Evolutionary conservation across 2,113 vertebrate species (phyloP), one percentile per base, ranked within the genome.

Genomic region (Monarcha castaneiventris): DNA sequence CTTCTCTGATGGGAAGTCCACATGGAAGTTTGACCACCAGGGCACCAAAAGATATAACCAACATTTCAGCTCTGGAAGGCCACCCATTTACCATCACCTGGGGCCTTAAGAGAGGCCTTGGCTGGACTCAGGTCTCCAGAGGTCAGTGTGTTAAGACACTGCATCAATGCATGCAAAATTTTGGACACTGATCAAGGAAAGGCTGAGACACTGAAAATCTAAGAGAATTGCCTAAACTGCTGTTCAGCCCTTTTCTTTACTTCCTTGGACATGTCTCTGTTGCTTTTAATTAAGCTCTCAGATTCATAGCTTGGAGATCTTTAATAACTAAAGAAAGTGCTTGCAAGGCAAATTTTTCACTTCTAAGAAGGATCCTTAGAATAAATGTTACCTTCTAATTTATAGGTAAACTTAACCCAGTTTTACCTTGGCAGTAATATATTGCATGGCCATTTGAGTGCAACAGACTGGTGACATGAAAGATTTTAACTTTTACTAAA

Each of bases 271-370:
- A 33, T 91, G 86, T 95, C 73, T 93, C 87, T 93, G 64, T 94
- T 94, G 93, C 86, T 96, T 97, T 98, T 98, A 98, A 97, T 98
- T 98, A 97, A 97, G 90, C 11, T 93, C 95, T 97, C 90, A 96
- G 96, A 97, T 93, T 96, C 88, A 96, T 95, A 94, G 97, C 97
- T 98, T 84, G 90, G 93, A 98, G 94, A 97, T 94, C 95, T 96
- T 97, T 97, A 97, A 98, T 97, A 97, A 97, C 97, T 94, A 94
- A 90, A 91, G 86, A 97, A 97, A 97, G 94, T 97, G 96, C 97
- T 97, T 97, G 94, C 85, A 4, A 95, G 91, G 95, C 96, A 87
- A 91, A 83, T 97, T 96, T 96, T 94, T 89, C 93, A 77, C 61
- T 92, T 90, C 48, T 82, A 37, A 90, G 95, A 93, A 94, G 74